Evolutionary conservation across 2,797 vertebrate species (phyloP), one percentile per base, ranked within the genome.

Genomic region (Lacerta viridis): DNA sequence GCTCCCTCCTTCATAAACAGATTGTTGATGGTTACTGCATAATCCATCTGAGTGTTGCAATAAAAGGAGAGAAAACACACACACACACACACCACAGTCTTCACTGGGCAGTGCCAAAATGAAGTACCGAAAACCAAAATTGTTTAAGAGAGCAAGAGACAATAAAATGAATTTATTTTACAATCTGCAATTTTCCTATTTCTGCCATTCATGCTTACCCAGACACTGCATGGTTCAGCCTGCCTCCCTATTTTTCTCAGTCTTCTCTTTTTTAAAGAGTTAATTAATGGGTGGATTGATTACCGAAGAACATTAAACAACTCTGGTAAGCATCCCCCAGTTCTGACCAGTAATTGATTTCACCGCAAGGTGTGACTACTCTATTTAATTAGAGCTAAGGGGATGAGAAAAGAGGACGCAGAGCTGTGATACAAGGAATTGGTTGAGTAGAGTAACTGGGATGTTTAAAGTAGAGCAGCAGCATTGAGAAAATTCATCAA

Each of bases 1-100:
- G 78, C 82, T 93, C 83, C 59, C 33, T 89, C 88, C 94, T 95
- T 95, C 89, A 94, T 92, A 95, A 95, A 92, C 92, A 96, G 91
- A 88, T 91, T 95, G 93, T 86, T 93, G 93, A 94, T 93, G 89
- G 92, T 88, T 95, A 93, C 92, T 87, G 89, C 88, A 93, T 92
- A 94, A 96, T 92, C 94, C 93, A 94, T 88, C 86, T 66, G 4
- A 96, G 92, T 83, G 88, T 83, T 81, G 81, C 84, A 95, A 94
- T 92, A 93, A 95, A 89, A 90, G 78, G 80, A 96, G 87, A 95
- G 50, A 55, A 55, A 15, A 55, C 50, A 55, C 50, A 18, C 61
- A 18, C 59, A 43, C 50, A 10, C 50, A 55, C 50, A 55, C 9
- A 55, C 50, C 82, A 93, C 89, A 92, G 91, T 41, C 18, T 91